Evolutionary conservation across 1,140 invertebrate genomes (phyloP).

Genomic region (Rhagoletis zephyria): DNA sequence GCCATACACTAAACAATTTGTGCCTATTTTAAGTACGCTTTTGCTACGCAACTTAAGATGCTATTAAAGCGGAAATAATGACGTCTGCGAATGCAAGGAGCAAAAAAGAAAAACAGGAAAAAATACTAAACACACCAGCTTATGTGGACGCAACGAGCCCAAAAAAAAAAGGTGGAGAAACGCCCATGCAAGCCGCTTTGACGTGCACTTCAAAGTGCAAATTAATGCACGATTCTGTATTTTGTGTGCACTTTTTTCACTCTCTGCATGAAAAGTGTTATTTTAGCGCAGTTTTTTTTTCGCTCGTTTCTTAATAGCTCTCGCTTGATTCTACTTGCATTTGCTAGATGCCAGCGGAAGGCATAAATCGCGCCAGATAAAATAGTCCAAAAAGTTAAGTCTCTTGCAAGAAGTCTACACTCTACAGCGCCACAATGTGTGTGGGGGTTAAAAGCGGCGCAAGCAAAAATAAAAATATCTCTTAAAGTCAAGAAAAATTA

Average conservation of each 20-base stretch:
- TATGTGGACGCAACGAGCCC: not conserved
- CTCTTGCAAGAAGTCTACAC: not conserved
- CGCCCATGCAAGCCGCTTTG: conserved; percentile 48
- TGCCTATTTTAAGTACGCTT: conserved; percentile 42
- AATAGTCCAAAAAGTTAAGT: not conserved
- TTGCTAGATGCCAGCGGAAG: conserved; percentile 33
- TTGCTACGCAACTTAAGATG: conserved; percentile 42
- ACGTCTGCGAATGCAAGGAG: conserved; percentile 32
- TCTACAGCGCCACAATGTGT: not conserved
- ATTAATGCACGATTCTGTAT: not conserved
- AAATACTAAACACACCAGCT: not conserved
- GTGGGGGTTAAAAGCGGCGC: not conserved
- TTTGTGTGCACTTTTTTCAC: not conserved
- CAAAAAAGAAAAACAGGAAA: not conserved
- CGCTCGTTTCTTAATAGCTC: not conserved
- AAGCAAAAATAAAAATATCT: not conserved
- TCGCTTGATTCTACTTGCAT: not conserved
- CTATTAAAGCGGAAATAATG: conserved; percentile 50
- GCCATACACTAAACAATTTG: conserved; percentile 52
- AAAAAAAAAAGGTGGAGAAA: not conserved
- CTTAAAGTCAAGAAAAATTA: conserved; percentile 8
- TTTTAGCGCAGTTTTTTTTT: not conserved
- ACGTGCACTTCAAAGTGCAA: conserved; percentile 50
- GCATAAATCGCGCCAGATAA: conserved; percentile 34
- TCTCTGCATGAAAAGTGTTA: not conserved